Evolutionary conservation across 1,140 invertebrate genomes (phyloP).

Genomic region (Charaxes varanes): DNA sequence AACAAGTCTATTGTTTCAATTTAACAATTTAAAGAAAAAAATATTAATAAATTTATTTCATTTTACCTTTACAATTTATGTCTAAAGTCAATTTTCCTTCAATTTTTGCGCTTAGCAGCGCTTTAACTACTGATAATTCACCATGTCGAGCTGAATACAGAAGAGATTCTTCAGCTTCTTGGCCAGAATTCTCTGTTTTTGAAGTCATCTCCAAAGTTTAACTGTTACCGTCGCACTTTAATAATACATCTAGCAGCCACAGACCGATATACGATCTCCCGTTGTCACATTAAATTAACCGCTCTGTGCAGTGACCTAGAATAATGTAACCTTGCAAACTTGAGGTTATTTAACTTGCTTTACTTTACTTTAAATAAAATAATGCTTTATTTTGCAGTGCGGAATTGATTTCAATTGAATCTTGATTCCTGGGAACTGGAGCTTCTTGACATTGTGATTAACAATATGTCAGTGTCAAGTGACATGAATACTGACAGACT

Average conservation of each 20-base stretch:
- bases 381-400: too few relatives aligned
- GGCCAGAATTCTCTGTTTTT: slow-evolving; percentile 26
- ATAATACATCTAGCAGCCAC: not conserved
- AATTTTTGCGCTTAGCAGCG: slow-evolving; percentile 49
- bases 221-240: not conserved
- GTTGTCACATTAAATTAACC: slow-evolving; percentile 11
- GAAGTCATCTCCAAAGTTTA: slow-evolving; percentile 29
- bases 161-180: slow-evolving; percentile 62
- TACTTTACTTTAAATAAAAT: too few relatives aligned
- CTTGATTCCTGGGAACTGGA: too few relatives aligned
- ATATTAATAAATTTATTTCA: too few relatives aligned
- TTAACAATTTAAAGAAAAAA: too few relatives aligned
- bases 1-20: too few relatives aligned
- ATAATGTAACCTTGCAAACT: slow-evolving; percentile 5
- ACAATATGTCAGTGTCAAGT: too few relatives aligned
- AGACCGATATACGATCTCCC: not conserved
- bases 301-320: slow-evolving; percentile 11
- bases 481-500: too few relatives aligned
- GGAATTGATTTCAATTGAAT: too few relatives aligned
- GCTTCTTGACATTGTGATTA: too few relatives aligned
- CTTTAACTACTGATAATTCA: slow-evolving; percentile 57
- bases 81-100: slow-evolving; percentile 58
- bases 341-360: not conserved
- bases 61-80: slow-evolving; percentile 69
- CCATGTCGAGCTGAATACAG: slow-evolving; percentile 69